Base-by-base conservation (phyloP, 2,797 vertebrate species). In the Dicrostonyx torquatus region DNA sequence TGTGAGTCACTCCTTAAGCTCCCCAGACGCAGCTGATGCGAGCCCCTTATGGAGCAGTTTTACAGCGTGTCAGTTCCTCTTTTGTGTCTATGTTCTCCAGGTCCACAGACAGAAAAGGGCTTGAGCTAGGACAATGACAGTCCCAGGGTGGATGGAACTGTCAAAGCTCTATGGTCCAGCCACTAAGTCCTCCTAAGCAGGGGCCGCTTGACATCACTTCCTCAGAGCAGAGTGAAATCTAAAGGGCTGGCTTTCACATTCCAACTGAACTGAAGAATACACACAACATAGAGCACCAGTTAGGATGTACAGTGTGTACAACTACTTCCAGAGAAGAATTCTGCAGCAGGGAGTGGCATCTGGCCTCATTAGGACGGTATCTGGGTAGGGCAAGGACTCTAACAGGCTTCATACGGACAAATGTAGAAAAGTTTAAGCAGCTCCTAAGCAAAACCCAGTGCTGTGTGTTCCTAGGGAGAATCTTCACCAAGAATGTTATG, bases 11-110 rank as follows among this genome's bases (percentile, higher is more conserved):
- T 90, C 60, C 87, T 58, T 45, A 31, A 64, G 78, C 55, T 73
- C 53, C 0, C 45, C 6, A 53, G 40, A 68, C 3, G 1, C 2
- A 18, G 20, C n/a, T 13, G 5, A 37, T 24, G 40, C 9, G 18
- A 48, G 37, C 29, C 34, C 26, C 37, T 45, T 64, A 9, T 50
- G 0, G 34, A 13, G 5, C 45, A 45, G 14, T 77, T 45, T 58
- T 18, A 24, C 34, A 11, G 0, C 68, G 37, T 73, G 43, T 15
- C n/a, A n/a, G 2, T 26, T 82, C 50, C 79, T 89, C 73, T 68
- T 70, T 18, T 29, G 64, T 26, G 34, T 95, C 50, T 62, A 40
- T 34, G 58, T 75, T 89, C 72, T 66, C 2, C 60, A 17, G 79
- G 60, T 34, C 73, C 20, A 3, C 76, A 50, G 37, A 50, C 43